Evolutionary conservation across 2,113 vertebrate species (phyloP).

Genomic region (Pelmatolapia mariae): DNA sequence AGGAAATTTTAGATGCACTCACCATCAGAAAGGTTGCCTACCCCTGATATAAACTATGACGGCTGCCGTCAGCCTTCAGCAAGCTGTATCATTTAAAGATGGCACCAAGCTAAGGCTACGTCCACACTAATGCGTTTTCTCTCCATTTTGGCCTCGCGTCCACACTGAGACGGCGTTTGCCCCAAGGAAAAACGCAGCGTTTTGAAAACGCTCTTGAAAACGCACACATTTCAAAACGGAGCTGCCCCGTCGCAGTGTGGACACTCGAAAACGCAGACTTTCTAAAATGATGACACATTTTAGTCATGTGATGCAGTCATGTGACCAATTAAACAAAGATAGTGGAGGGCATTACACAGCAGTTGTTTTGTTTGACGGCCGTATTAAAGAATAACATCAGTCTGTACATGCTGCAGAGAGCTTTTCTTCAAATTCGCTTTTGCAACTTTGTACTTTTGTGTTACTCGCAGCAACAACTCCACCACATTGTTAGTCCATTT

Average conservation of each 20-base stretch:
- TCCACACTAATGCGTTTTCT: not conserved
- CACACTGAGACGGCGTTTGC: accelerated
- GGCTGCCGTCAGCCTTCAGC: not conserved
- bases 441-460: not conserved
- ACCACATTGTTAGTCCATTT: accelerated
- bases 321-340: no score
- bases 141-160: not conserved
- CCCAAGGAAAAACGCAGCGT: not conserved
- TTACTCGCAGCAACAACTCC: not conserved
- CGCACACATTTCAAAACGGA: not conserved
- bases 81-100: not conserved
- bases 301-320: no score
- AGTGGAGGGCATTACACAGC: no score
- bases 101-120: not conserved
- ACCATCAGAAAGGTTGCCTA: no score
- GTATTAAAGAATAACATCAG: not conserved
- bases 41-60: not conserved
- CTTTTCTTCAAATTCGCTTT: not conserved
- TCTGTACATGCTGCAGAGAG: accelerated
- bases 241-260: not conserved
- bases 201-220: not conserved
- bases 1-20: no score
- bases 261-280: no score
- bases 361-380: accelerated
- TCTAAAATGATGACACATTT: no score